Conservation (phyloP, 2,113 vertebrate genomes). For the Triplophysa tibetana region DNA sequence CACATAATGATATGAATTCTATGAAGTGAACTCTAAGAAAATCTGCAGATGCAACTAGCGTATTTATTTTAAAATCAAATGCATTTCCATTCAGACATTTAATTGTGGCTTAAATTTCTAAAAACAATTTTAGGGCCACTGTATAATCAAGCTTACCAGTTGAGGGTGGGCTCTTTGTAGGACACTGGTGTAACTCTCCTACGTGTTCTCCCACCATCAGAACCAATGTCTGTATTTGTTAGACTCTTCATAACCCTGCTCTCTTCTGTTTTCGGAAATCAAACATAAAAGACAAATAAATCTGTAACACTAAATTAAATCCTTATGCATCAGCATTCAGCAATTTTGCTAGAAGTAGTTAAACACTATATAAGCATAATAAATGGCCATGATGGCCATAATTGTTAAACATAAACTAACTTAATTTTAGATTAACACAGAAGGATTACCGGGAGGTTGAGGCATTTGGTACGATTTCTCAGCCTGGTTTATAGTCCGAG, state of each 20-base stretch:
- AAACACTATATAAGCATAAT: background rate
- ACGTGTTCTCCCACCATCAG: constrained; percentile 45
- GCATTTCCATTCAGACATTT: too few species aligned
- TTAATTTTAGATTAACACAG: background rate
- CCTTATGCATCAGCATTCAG: too few species aligned
- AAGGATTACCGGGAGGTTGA: constrained; percentile 42
- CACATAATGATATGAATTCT: too few species aligned
- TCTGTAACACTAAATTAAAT: background rate
- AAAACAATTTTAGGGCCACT: background rate
- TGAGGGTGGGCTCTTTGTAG: constrained; percentile 73
- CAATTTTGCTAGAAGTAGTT: too few species aligned
- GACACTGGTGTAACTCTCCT: constrained; percentile 56
- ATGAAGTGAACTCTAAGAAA: too few species aligned
- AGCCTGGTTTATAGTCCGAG: constrained; percentile 20
- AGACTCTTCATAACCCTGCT: constrained; percentile 60
- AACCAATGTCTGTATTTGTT: constrained; percentile 62
- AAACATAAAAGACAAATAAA: background rate
- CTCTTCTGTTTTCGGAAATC: constrained; percentile 47
- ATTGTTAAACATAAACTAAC: too few species aligned
- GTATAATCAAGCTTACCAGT: constrained; percentile 58
- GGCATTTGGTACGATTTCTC: background rate
- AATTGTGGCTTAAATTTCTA: background rate
- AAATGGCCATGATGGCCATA: too few species aligned
- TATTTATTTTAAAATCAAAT: too few species aligned
- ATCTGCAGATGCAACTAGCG: too few species aligned